These are phyloP conservation scores for Acanthaster planci DNA, from an alignment of 35 echinoderm and acorn worm genomes.

Conservation along the genomic window DNA sequence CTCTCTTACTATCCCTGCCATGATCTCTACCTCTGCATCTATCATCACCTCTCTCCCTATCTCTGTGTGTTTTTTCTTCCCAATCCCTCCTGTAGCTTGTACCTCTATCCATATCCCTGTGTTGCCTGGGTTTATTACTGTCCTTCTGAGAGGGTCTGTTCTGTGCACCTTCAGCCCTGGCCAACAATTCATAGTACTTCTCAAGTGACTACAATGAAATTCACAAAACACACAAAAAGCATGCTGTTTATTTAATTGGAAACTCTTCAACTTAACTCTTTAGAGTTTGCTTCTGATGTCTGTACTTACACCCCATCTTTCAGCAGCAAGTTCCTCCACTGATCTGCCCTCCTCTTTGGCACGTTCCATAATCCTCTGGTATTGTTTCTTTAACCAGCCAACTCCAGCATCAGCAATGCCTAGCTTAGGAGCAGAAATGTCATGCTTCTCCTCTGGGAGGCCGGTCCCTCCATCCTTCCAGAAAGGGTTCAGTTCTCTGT, in stretches of 20 bases:
- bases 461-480: constrained; percentile 97
- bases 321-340: constrained; percentile 70
- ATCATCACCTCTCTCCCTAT: constrained; percentile 26
- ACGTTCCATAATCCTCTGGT: constrained; percentile 71
- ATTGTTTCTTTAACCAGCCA: constrained; percentile 86
- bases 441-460: constrained; percentile 72
- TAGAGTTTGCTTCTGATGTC: background rate
- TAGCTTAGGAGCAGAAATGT: constrained; percentile 2
- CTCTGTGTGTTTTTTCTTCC: constrained; percentile 42
- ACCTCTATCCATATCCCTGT: constrained; percentile 53
- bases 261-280: background rate
- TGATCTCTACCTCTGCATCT: constrained; percentile 47
- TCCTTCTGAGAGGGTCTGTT: constrained; percentile 37
- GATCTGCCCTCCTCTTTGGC: constrained; percentile 64
- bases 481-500: constrained; percentile 89
- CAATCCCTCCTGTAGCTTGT: constrained; percentile 27
- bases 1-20: constrained; percentile 25
- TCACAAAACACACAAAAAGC: background rate
- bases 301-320: constrained; percentile 87
- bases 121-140: constrained; percentile 36
- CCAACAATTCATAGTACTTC: constrained; percentile 74
- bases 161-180: constrained; percentile 59
- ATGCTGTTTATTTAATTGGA: background rate
- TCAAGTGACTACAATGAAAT: constrained; percentile 69
- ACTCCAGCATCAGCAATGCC: constrained; percentile 67